phyloP scores from a whole-genome alignment of 1,140 invertebrate genomes.

The Drosophila lowei region DNA sequence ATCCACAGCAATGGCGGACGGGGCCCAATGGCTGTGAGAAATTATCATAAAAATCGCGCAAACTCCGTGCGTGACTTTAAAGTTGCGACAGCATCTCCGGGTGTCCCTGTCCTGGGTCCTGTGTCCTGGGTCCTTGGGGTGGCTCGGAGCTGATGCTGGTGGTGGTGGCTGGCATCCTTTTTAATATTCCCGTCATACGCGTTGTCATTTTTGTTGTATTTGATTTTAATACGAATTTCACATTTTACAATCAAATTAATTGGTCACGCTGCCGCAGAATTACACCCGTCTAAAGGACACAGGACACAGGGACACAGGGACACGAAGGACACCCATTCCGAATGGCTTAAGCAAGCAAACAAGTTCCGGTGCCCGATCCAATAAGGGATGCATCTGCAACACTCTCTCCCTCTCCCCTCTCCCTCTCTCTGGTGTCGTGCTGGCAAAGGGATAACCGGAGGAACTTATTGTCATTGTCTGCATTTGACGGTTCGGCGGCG shows the following conservation, averaged over 20 bases:
- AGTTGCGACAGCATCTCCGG: constrained; percentile 40
- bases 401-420: no score
- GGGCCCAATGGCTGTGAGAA: constrained; percentile 66
- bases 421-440: neutral
- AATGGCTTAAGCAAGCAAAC: constrained; percentile 71
- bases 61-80: constrained; percentile 79
- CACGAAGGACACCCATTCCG: constrained; percentile 5
- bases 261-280: constrained; percentile 81
- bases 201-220: constrained; percentile 81
- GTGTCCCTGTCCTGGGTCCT: no score
- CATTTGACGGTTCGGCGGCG: constrained; percentile 66
- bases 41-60: constrained; percentile 81
- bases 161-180: constrained; percentile 54
- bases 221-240: constrained; percentile 83
- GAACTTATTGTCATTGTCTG: constrained; percentile 70
- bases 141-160: constrained; percentile 41
- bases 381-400: constrained; percentile 56
- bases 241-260: constrained; percentile 83
- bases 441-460: constrained; percentile 13
- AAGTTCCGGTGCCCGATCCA: constrained; percentile 20
- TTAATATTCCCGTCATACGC: constrained; percentile 81
- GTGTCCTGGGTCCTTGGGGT: constrained; percentile 15
- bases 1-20: constrained; percentile 61
- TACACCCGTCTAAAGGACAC: constrained; percentile 53
- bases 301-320: neutral